Percentiles rank a stretch among this genome's conserved stretches.
phyloP scores from a whole-genome alignment of 2,797 vertebrate species.

The Lates japonicus region DNA sequence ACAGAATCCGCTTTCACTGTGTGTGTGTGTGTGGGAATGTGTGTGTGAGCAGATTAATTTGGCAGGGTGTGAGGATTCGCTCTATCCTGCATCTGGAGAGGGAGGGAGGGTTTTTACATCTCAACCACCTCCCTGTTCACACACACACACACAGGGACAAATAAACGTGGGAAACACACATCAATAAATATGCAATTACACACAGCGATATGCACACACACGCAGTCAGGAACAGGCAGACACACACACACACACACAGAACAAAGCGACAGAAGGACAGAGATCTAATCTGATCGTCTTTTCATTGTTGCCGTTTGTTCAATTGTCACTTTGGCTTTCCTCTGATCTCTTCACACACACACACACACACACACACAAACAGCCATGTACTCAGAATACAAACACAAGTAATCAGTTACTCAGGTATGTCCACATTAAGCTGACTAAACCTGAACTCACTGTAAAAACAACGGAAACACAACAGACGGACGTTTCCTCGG shows the following conservation, averaged over 20 bases:
- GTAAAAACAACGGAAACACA: too few species aligned
- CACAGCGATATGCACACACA: conserved; percentile 26
- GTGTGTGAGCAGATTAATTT: conserved; percentile 55
- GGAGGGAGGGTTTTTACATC: conserved; percentile 54
- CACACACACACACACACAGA: conserved; percentile 40
- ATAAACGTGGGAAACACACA: conserved; percentile 44
- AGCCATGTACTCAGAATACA: conserved; percentile 11
- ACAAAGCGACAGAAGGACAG: conserved; percentile 54
- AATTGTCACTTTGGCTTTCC: conserved; percentile 60
- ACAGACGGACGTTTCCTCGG: too few species aligned
- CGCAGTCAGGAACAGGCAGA: not conserved
- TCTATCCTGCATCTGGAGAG: conserved; percentile 60
- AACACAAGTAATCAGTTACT: not conserved
- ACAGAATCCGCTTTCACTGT: conserved; percentile 51
- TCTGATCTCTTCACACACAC: conserved; percentile 34
- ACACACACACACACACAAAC: conserved; percentile 43
- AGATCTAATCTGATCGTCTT: conserved; percentile 61
- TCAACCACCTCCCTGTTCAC: conserved; percentile 37
- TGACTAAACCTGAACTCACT: too few species aligned
- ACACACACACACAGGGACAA: conserved; percentile 20
- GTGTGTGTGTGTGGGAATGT: conserved; percentile 32
- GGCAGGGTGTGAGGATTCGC: conserved; percentile 44
- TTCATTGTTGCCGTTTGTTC: conserved; percentile 59
- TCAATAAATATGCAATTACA: conserved; percentile 56
- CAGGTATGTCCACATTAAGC: too few species aligned